Base-by-base conservation (phyloP, 2,797 vertebrate species). In the Tolypeutes matacus region DNA sequence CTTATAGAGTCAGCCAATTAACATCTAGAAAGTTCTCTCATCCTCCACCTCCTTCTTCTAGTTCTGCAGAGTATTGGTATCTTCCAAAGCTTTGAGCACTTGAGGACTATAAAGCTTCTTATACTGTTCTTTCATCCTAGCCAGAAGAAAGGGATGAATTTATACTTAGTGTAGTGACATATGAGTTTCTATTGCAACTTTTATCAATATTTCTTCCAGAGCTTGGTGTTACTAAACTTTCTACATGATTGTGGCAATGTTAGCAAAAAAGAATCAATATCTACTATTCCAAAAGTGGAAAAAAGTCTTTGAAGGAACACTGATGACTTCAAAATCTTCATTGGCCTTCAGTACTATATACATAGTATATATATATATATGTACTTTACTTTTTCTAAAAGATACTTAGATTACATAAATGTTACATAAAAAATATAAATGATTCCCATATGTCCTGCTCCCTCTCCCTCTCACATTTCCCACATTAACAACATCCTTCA, bases 251-350 rank as follows among this genome's bases (percentile, higher is more conserved):
- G 25, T 70, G 34, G 76, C n/a, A 42, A 46, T 77, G 31, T 29
- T 53, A 86, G 46, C 9, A 83, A 46, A 21, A 62, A 34, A 83
- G 29, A 70, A 88, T 88, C 67, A 21, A 83, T 34, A 13, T 70
- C 73, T 62, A 64, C 67, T 73, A 75, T 60, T 58, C 25, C 46
- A 91, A 75, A 4, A 31, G 13, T 65, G 31, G 65, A n/a, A 76
- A 81, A 89, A 95, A 31, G 5, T 82, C 17, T 81, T 89, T 58
- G 27, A 20, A 80, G 46, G 78, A 91, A 65, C n/a, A 73, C 58
- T 58, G 18, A 23, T n/a, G 25, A 89, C n/a, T 67, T 86, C 21
- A 73, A 51, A 51, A 49, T 29, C 58, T 90, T 89, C 21, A 80
- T 80, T 77, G 23, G 64, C 21, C 29, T 73, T 80, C 27, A 53